These are phyloP conservation scores for Drosophila quadrilineata DNA, from an alignment of 1,140 invertebrate species.

Conservation along the genomic window DNA sequence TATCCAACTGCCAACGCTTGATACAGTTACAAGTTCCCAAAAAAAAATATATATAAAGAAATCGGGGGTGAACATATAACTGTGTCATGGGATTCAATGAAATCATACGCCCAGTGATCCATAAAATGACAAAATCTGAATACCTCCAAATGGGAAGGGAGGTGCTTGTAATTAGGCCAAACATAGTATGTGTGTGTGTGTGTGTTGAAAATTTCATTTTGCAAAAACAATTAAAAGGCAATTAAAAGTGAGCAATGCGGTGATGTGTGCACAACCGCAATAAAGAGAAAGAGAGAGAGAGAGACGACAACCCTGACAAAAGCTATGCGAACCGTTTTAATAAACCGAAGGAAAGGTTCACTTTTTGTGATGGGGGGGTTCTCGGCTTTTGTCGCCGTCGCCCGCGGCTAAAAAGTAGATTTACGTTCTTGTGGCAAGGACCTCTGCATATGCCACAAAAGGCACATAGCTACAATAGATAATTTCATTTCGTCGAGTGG, in stretches of 20 bases:
- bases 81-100: slow-evolving; percentile 74
- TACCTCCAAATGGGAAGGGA: not conserved
- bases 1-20: slow-evolving; percentile 58
- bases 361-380: slow-evolving; percentile 14
- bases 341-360: slow-evolving; percentile 44
- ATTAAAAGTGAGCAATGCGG: slow-evolving; percentile 52
- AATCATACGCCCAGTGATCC: slow-evolving; percentile 78
- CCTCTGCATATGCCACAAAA: slow-evolving; percentile 45
- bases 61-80: no score
- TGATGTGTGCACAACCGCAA: slow-evolving; percentile 14
- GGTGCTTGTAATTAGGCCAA: slow-evolving; percentile 64
- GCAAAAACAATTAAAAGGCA: slow-evolving; percentile 78
- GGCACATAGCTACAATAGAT: not conserved
- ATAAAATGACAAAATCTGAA: slow-evolving; percentile 73
- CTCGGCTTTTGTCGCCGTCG: no score
- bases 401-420: slow-evolving; percentile 58
- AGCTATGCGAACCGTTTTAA: slow-evolving; percentile 49
- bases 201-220: slow-evolving; percentile 43
- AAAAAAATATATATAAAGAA: not conserved
- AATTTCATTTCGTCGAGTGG: slow-evolving; percentile 7
- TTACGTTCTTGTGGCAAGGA: slow-evolving; percentile 27
- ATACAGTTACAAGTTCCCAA: not conserved
- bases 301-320: not conserved
- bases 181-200: slow-evolving; percentile 34
- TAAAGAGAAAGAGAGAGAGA: slow-evolving; percentile 14